A percentile compares a stretch with the other conserved stretches of the same genome.
Evolutionary conservation across 1,140 invertebrate species (phyloP).

Genomic region (Drosophila ficusphila): DNA sequence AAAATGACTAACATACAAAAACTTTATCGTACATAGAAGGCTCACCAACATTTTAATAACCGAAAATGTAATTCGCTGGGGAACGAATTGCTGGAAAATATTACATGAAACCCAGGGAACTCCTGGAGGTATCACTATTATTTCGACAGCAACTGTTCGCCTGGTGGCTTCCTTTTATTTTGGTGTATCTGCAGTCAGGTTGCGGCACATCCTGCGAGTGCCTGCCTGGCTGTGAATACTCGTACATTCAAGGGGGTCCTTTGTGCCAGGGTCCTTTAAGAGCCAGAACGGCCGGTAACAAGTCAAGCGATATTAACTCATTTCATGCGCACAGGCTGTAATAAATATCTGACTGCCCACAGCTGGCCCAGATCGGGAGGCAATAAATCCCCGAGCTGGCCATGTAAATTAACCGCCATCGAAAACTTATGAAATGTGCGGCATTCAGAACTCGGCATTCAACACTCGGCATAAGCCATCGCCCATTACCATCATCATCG

Average conservation of each 20-base stretch:
- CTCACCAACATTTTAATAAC: background rate
- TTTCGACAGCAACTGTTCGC: background rate
- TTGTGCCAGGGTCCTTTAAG: background rate
- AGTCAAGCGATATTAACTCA: constrained; percentile 50
- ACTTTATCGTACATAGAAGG: no score
- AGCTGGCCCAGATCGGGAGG: constrained; percentile 33
- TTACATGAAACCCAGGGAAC: background rate
- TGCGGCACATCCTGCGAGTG: constrained; percentile 30
- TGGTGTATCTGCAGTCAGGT: constrained; percentile 51
- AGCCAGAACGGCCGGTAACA: constrained; percentile 5
- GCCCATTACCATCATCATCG: constrained; percentile 11
- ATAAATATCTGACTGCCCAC: constrained; percentile 36
- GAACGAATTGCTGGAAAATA: no score
- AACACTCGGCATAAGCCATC: background rate
- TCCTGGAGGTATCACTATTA: background rate
- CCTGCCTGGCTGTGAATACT: constrained; percentile 21
- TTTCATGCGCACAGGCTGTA: constrained; percentile 35
- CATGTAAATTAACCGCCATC: constrained; percentile 54
- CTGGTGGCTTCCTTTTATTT: constrained; percentile 1
- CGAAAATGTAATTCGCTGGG: background rate
- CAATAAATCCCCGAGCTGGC: constrained; percentile 40
- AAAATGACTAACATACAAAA: no score
- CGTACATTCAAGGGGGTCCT: constrained; percentile 11
- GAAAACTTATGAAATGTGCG: constrained; percentile 46
- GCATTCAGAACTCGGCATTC: no score